These are phyloP conservation scores for Cossypha caffra DNA, from an alignment of 2,797 vertebrate species.

Conservation along the genomic window DNA sequence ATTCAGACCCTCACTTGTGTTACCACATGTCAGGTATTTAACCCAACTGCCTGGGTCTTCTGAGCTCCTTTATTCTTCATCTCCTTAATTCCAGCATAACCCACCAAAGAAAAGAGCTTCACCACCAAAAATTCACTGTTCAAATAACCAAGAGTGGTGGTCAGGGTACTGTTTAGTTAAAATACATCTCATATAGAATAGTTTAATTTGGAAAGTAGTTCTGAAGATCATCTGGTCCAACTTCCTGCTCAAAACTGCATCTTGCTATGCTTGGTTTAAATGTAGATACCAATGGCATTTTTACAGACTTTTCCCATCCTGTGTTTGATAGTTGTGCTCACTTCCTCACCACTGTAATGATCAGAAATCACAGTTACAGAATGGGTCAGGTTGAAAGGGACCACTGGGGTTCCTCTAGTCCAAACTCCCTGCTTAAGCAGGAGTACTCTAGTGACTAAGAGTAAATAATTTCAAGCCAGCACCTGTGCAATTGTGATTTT, in stretches of 20 bases:
- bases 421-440: not conserved
- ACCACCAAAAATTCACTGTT: not conserved
- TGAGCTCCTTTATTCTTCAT: not conserved
- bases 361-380: not conserved
- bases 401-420: not conserved
- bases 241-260: not conserved
- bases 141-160: not conserved
- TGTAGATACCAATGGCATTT: not conserved
- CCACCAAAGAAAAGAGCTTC: not conserved
- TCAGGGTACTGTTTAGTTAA: not conserved
- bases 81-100: not conserved
- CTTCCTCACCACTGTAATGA: not conserved
- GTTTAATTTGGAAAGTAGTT: not conserved
- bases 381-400: not conserved
- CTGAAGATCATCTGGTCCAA: not conserved
- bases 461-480: not conserved
- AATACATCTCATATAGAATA: not conserved
- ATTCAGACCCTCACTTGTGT: not conserved
- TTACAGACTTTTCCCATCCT: not conserved
- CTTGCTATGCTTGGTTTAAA: not conserved
- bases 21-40: not conserved
- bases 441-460: not conserved
- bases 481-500: not conserved
- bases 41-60: not conserved
- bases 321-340: not conserved